phyloP scores from a whole-genome alignment of 2,888 invertebrate genomes.

The Liodrosophila aerea region DNA sequence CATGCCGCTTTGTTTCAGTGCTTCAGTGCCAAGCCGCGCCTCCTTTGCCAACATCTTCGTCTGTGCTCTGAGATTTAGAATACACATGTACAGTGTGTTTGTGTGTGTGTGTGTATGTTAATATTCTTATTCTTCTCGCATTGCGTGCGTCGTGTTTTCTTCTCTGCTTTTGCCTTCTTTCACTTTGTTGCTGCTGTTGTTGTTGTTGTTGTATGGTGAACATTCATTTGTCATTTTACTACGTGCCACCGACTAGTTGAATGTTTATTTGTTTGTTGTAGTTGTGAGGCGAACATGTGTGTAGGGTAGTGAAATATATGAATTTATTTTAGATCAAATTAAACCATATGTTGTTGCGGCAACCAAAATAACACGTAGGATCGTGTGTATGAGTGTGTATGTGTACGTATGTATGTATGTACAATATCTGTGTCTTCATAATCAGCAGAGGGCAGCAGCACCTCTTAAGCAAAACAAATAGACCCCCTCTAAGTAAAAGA shows the following conservation, averaged over 20 bases:
- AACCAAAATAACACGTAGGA: conserved; percentile 75
- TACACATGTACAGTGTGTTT: conserved; percentile 24
- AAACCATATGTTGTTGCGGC: conserved; percentile 70
- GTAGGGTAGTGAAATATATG: conserved; percentile 49
- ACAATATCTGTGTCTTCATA: conserved; percentile 36
- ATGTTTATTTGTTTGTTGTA: conserved; percentile 70
- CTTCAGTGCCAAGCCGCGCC: conserved; percentile 41
- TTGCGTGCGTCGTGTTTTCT: conserved; percentile 58
- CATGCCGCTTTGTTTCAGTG: conserved; percentile 8
- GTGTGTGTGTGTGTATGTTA: conserved; percentile 20
- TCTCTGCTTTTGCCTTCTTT: conserved; percentile 44
- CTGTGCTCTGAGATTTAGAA: conserved; percentile 63
- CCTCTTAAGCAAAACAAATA: conserved; percentile 71
- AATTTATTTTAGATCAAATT: conserved; percentile 63
- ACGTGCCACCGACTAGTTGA: conserved; percentile 73
- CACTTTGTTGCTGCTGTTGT: conserved; percentile 38
- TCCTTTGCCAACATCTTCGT: conserved; percentile 40
- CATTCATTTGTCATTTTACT: conserved; percentile 77
- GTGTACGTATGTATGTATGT: background rate
- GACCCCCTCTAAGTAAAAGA: conserved; percentile 80
- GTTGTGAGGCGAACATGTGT: conserved; percentile 62
- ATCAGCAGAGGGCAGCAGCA: conserved; percentile 60
- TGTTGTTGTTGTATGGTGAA: conserved; percentile 57
- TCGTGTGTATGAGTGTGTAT: conserved; percentile 28
- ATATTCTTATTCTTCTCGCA: conserved; percentile 61